A percentile compares a stretch with the other conserved stretches of the same genome.
These are phyloP conservation scores for Tachysurus vachellii DNA, from an alignment of 2,113 vertebrate species.

Conservation along the genomic window DNA sequence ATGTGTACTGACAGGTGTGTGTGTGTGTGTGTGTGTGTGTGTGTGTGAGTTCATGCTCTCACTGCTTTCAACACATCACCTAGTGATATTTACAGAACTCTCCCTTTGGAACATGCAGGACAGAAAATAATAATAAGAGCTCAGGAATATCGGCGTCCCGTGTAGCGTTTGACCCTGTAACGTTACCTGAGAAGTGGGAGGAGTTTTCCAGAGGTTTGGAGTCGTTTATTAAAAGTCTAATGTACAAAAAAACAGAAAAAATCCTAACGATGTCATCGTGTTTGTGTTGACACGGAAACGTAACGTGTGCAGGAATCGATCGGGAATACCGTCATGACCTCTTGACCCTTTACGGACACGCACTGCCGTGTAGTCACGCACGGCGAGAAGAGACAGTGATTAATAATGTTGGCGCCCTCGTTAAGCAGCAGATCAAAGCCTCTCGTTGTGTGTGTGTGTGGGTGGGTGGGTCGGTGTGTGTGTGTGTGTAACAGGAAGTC, in stretches of 20 bases:
- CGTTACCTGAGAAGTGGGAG: not conserved
- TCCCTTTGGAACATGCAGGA: not conserved
- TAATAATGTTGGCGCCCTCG: conserved; percentile 26
- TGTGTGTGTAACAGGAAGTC: not conserved
- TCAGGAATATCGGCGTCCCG: not conserved
- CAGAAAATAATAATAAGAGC: not conserved
- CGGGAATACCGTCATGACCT: not conserved
- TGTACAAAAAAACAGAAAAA: not conserved
- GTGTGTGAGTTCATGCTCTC: not conserved
- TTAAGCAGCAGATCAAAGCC: conserved; percentile 27
- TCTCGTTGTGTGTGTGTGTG: not conserved
- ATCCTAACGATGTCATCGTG: not conserved
- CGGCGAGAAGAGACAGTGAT: not conserved
- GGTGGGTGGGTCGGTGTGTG: not conserved
- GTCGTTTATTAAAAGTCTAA: not conserved
- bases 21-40: not conserved
- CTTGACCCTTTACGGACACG: not conserved
- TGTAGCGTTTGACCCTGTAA: not conserved
- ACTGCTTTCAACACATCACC: not conserved
- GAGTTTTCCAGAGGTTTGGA: not conserved
- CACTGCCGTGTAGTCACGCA: not conserved
- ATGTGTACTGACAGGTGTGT: not conserved
- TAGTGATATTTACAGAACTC: not conserved
- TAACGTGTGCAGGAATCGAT: not conserved
- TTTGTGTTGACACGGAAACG: not conserved